Base-by-base conservation (phyloP, 2,797 vertebrate genomes). In the Megaceryle alcyon region DNA sequence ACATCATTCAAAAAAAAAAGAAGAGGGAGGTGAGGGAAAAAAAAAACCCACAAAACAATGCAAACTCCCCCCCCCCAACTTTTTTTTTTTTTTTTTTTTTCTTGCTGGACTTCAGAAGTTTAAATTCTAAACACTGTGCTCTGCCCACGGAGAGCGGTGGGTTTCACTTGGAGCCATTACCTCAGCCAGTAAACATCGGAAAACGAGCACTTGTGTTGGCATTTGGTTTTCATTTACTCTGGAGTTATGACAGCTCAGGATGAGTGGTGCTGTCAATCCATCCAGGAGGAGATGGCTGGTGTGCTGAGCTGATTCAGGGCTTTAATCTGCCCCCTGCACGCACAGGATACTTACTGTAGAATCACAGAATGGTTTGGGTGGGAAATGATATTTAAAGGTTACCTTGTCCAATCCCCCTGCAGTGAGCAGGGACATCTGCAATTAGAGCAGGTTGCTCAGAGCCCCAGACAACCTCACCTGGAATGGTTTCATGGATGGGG, bases 51-150 rank as follows among this genome's bases (percentile, higher is more conserved):
- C 86, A 96, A 93, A 95, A 75, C 86, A 35, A 35, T 7, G 7
- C 35, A 35, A 35, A 35, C 35, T 8, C 35, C 35, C 35, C 35
- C 35, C 35, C 35, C 35, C 35, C 92, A n/a, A n/a, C n/a, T n/a
- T n/a, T n/a, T n/a, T 33, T 33, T 33, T 33, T 90, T 96, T 96
- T 93, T 94, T 86, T 86, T 76, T 95, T 94, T 92, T 90, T 82
- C 77, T 72, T 70, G 69, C 68, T 83, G 85, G 92, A 92, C 94
- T 96, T 97, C 91, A 90, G 82, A 94, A 86, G 80, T 68, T 60
- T 60, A 19, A 53, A 68, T 75, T 96, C 9, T 81, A 46, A 66
- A 28, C 82, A 91, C 84, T 33, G 87, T n/a, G 71, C 66, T 92
- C 63, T 91, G 73, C 88, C 89, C 60, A 81, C 25, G 73, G 92